Evolutionary conservation across 2,888 invertebrate genomes (phyloP), one percentile per base, ranked within the genome.

Genomic region (Geophilus truncorum): DNA sequence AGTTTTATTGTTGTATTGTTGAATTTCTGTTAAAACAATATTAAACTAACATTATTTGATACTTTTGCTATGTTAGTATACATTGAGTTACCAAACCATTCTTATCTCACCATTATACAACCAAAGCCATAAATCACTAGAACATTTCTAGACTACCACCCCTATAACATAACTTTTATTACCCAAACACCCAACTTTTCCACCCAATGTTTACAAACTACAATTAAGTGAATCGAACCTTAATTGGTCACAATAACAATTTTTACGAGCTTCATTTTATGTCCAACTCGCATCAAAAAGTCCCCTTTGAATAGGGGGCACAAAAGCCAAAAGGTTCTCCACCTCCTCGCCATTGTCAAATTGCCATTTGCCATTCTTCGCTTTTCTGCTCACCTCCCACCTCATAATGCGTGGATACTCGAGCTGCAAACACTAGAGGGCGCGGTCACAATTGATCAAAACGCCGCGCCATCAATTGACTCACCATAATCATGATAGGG

Each of bases 391-490:
- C 62, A 62, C 23, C 62, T 25, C 25, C 62, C 23, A 62, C 62
- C 62, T 62, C 62, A 62, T 62, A 62, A 62, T 62, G 62, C 62
- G 62, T 62, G 62, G 62, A 62, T 62, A 62, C 62, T 62, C 62
- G 25, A 45, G 45, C 18, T 45, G 45, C 45, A 45, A 62, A 62
- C 62, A 62, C 62, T 62, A 62, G 62, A 62, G 62, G 62, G 62
- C 62, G 62, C 62, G 62, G 62, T 62, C 62, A 62, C 62, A 62
- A 25, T 62, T 62, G 62, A 62, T 62, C 62, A 62, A 62, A 62
- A 62, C 62, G 62, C 23, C 62, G 25, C 28, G 23, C 62, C 28
- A 62, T 62, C 62, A 62, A 62, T 62, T 62, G 62, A 62, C 62
- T 62, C 62, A 62, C 28, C 62, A 23, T 25, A 25, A 25, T 62